Evolutionary conservation across 2,888 invertebrate species (phyloP), one percentile per base, ranked within the genome.

Genomic region (Watsonalla cultraria): DNA sequence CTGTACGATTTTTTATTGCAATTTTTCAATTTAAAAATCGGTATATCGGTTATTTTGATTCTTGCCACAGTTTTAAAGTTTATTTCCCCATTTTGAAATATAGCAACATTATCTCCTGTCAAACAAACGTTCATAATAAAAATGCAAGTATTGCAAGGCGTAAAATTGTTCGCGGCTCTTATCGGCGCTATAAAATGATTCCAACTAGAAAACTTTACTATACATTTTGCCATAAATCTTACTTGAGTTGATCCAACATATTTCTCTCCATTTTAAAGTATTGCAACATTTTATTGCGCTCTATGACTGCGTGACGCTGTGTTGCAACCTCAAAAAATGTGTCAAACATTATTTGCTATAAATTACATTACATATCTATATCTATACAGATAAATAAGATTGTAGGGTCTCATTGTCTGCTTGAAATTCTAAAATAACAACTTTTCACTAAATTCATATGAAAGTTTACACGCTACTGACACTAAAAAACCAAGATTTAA

Each of bases 161-260:
- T 80, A 82, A 88, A 89, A 89, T 89, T 88, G 78, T 83, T 71
- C 73, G 60, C 54, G 62, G 39, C 54, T 56, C 80, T 88, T 88
- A 88, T 88, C 88, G 68, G 45, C 49, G 64, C 72, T 63, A 79
- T 85, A 82, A 84, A 84, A 77, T 55, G 70, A 71, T 73, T 72
- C 71, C 72, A 69, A 67, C 59, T 67, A 71, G 68, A 72, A 63
- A 70, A 61, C 72, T 60, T 52, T 58, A 62, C 62, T 62, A 68
- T 66, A 65, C 66, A 68, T 62, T 60, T 54, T 59, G 72, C 65
- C 72, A 78, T 79, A 82, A 78, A 78, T 64, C 62, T 59, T 57
- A 57, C 59, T 52, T 61, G 59, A 63, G 49, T 49, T 39, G 39
- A 8, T 8, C 14, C 14, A 5, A 49, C 37, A 37, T 49, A 39